A percentile compares a stretch with the other conserved stretches of the same genome.
These are phyloP conservation scores for Cololabis saira DNA, from an alignment of 2,113 vertebrate species.

Conservation along the genomic window DNA sequence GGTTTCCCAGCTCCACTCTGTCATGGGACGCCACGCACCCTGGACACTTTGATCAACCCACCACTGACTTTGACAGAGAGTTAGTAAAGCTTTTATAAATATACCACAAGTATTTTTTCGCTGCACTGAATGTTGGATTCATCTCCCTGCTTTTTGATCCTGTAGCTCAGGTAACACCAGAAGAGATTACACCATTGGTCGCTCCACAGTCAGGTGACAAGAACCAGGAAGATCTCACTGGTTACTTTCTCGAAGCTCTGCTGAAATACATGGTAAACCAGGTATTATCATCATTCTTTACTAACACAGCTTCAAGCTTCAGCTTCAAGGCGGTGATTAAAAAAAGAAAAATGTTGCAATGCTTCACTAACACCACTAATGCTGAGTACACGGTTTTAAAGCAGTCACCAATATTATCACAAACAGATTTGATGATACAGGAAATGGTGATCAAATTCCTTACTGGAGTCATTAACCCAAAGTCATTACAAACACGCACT, in stretches of 20 bases:
- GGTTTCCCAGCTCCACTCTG: slow-evolving; percentile 93
- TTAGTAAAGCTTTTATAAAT: slow-evolving; percentile 76
- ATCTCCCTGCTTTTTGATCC: not conserved
- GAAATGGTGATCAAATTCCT: slow-evolving; percentile 9
- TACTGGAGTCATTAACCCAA: slow-evolving; percentile 33
- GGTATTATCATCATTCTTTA: slow-evolving; percentile 83
- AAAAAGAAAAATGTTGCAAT: slow-evolving; percentile 10
- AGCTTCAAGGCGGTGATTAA: slow-evolving; percentile 19
- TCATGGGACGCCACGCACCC: slow-evolving; percentile 89
- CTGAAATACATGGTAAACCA: slow-evolving; percentile 99
- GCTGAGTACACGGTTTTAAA: slow-evolving; percentile 5
- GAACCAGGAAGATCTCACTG: slow-evolving; percentile 98
- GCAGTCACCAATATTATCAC: not conserved
- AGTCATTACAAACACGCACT: slow-evolving; percentile 16
- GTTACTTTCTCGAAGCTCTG: slow-evolving; percentile 97
- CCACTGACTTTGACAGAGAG: slow-evolving; percentile 92
- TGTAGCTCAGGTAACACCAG: slow-evolving; percentile 94
- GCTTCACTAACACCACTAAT: slow-evolving; percentile 46
- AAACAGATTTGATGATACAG: not conserved
- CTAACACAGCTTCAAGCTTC: slow-evolving; percentile 69
- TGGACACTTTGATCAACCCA: slow-evolving; percentile 96
- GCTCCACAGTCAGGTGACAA: slow-evolving; percentile 98
- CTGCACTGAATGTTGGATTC: not conserved
- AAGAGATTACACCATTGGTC: slow-evolving; percentile 97
- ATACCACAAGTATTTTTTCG: not conserved